A percentile compares a stretch with the other conserved stretches of the same genome.
Conservation (phyloP, 2,888 invertebrate species). For the Gerosis bhagava region DNA sequence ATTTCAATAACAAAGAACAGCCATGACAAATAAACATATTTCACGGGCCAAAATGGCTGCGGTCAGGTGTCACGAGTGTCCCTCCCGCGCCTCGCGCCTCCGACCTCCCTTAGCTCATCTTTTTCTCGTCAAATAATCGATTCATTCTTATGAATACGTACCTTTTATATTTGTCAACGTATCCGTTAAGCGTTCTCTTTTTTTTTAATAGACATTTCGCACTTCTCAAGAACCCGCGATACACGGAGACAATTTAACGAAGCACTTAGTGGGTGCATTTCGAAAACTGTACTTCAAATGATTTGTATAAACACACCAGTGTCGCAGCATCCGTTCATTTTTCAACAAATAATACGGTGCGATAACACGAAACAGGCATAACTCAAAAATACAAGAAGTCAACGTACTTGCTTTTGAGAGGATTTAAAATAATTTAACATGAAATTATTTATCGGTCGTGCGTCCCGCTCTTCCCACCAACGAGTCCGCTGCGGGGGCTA, state of each 20-base stretch:
- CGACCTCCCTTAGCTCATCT: conserved; percentile 45
- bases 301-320: conserved; percentile 27
- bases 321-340: conserved; percentile 44
- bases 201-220: background rate
- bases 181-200: conserved; percentile 22
- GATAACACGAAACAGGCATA: conserved; percentile 59
- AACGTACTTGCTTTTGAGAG: conserved; percentile 72
- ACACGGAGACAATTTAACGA: no score
- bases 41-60: conserved; percentile 80
- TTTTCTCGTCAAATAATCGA: conserved; percentile 72
- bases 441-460: conserved; percentile 66
- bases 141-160: conserved; percentile 69
- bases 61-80: conserved; percentile 76
- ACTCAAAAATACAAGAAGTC: conserved; percentile 77
- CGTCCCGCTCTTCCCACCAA: conserved; percentile 53
- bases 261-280: no score
- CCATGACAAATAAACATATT: conserved; percentile 82
- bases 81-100: conserved; percentile 43
- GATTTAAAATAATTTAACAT: conserved; percentile 77
- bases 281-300: conserved; percentile 20
- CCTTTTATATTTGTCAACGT: conserved; percentile 54
- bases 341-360: conserved; percentile 50
- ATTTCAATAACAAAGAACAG: conserved; percentile 80
- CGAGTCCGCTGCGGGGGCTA: conserved; percentile 40
- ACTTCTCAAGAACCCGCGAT: no score